Evolutionary conservation across 1,140 invertebrate species (phyloP), one percentile per base, ranked within the genome.

Genomic region (Stegodyphus dumicola): DNA sequence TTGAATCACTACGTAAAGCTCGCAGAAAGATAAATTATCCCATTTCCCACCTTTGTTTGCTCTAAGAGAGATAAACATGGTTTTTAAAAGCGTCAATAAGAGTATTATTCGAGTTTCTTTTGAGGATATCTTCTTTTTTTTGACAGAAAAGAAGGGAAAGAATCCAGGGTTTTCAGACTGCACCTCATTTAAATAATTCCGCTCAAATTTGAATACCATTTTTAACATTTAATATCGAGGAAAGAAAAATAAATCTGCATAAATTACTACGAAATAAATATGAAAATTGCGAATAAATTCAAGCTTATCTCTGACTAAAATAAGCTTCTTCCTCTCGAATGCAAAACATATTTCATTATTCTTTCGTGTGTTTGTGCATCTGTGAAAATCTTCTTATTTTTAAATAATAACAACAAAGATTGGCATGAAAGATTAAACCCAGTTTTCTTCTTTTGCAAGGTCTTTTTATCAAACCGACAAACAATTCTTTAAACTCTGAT

Each of bases 101-200:
- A n/a, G 13, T 71, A 71, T 71, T 71, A 71, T 71, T 71, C 69
- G 7, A 6, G 49, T 51, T 71, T 48, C 6, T 51, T 49, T 9
- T 18, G 15, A 71, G 7, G 10, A 3, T n/a, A 6, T 51, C n/a
- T 49, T 49, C 69, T 49, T 49, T 67, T 49, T 67, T n/a, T 48
- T 10, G 48, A 18, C 9, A 4, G 51, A 51, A 10, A 18, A 33
- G 18, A 49, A 49, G 6, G 5, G 33, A 33, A 33, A 33, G 33
- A 33, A 33, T 33, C 33, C 33, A 33, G 33, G 33, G 33, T 33
- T 10, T 18, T 48, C 69, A 71, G 49, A 71, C 51, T 49, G 51
- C 33, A 51, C 10, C 69, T 71, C 69, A 71, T 71, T 71, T 71
- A 71, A 71, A 71, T 71, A 71, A 49, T 48, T 71, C 49, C 13